phyloP scores from a whole-genome alignment of 2,113 vertebrate species.

The Ctenodactylus gundi region DNA sequence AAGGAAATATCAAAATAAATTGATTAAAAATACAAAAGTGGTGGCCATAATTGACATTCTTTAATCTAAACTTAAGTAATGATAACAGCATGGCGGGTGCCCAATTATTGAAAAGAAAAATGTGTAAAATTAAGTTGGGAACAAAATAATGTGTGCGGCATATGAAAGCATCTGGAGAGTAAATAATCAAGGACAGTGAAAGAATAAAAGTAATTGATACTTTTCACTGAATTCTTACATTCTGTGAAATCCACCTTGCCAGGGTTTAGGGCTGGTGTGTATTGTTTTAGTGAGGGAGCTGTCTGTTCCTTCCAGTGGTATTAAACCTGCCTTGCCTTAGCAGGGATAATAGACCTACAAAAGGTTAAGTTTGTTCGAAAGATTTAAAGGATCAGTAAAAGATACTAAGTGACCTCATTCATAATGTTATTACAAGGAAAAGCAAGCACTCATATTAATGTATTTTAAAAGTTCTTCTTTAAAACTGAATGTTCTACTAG shows the following conservation, averaged over 20 bases:
- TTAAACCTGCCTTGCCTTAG: background rate
- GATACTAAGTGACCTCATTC: background rate
- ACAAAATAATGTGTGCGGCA: background rate
- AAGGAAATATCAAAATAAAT: constrained; percentile 13
- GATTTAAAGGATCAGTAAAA: background rate
- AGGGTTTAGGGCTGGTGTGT: background rate
- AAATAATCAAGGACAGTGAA: background rate
- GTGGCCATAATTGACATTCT: background rate
- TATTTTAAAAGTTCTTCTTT: background rate
- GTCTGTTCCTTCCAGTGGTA: background rate
- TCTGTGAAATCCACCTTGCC: background rate
- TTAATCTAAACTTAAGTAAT: background rate
- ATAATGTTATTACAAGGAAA: background rate
- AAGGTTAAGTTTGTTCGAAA: background rate
- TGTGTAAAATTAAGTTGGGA: background rate
- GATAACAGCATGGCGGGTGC: background rate
- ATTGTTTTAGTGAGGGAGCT: background rate
- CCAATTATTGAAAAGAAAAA: constrained; percentile 19
- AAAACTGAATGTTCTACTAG: background rate
- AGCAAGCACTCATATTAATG: background rate
- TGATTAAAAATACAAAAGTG: background rate
- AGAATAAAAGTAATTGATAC: background rate
- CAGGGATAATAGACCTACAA: background rate
- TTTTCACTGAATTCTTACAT: background rate
- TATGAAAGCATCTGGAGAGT: background rate